These are phyloP conservation scores for Poeciliopsis retropinna DNA, from an alignment of 2,113 vertebrate species.

Conservation along the genomic window DNA sequence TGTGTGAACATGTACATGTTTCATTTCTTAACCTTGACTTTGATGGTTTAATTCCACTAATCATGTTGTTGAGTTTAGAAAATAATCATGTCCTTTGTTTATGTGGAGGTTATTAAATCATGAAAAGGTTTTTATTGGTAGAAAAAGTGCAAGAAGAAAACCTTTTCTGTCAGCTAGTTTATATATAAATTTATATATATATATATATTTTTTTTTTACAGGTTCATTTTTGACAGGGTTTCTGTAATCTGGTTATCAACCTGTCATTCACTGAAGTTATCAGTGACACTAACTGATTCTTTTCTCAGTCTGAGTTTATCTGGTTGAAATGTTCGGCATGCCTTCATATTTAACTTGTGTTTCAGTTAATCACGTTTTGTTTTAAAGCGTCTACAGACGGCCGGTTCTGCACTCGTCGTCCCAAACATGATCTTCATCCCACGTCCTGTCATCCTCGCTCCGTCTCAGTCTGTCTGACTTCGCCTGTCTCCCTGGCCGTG, in stretches of 20 bases:
- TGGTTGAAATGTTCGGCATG: background rate
- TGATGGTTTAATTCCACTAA: background rate
- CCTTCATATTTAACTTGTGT: background rate
- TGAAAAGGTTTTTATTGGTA: background rate
- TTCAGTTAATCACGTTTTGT: background rate
- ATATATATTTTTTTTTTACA: background rate
- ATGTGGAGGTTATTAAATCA: background rate
- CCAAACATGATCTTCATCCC: background rate
- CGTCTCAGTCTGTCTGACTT: slow-evolving; percentile 51
- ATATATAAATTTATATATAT: too few species aligned
- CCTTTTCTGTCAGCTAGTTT: background rate
- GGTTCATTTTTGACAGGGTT: background rate
- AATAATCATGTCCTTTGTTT: background rate
- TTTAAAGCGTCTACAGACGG: background rate
- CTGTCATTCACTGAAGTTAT: background rate
- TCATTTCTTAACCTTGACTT: background rate
- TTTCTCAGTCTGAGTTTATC: background rate
- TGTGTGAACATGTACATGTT: too few species aligned
- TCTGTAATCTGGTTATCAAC: background rate
- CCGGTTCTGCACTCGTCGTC: too few species aligned
- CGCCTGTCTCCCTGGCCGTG: slow-evolving; percentile 82
- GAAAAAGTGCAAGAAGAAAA: background rate
- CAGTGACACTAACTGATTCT: background rate
- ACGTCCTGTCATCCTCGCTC: background rate
- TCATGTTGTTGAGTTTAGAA: background rate